phyloP scores from a whole-genome alignment of 2,888 invertebrate genomes.

The Clitarchus hookeri region DNA sequence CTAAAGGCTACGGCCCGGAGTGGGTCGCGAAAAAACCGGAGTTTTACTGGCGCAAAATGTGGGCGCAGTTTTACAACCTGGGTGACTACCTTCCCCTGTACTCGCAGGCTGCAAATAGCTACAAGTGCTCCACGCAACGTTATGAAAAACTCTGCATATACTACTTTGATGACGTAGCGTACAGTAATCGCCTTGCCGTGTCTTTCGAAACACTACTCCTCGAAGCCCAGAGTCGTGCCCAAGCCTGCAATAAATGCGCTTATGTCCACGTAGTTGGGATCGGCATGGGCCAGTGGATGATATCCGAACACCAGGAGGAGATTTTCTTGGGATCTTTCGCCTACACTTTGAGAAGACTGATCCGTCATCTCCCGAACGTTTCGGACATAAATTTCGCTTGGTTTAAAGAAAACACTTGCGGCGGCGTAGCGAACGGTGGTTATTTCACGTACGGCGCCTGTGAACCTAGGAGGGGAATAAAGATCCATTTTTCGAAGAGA shows the following conservation, averaged over 20 bases:
- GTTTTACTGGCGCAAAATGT: conserved; percentile 46
- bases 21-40: conserved; percentile 10
- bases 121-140: conserved; percentile 35
- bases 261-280: conserved; percentile 66
- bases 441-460: conserved; percentile 20
- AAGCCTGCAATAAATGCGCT: conserved; percentile 57
- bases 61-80: conserved; percentile 52
- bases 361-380: conserved; percentile 58
- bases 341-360: conserved; percentile 48
- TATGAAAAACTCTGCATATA: conserved; percentile 27
- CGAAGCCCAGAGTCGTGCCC: conserved; percentile 63
- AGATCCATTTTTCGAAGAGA: conserved; percentile 59
- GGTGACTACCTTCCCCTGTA: conserved; percentile 49
- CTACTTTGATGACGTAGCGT: conserved; percentile 47
- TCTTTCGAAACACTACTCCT: conserved; percentile 60
- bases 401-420: conserved; percentile 58
- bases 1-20: conserved; percentile 34
- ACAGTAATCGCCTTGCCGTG: conserved; percentile 57
- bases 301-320: conserved; percentile 45
- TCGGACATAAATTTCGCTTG: conserved; percentile 70
- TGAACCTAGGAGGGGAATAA: conserved; percentile 55
- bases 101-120: conserved; percentile 46
- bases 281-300: conserved; percentile 48
- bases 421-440: conserved; percentile 56
- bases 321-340: conserved; percentile 47